Conservation (phyloP, 2,888 invertebrate species). For the Sarcophaga carnaria region DNA sequence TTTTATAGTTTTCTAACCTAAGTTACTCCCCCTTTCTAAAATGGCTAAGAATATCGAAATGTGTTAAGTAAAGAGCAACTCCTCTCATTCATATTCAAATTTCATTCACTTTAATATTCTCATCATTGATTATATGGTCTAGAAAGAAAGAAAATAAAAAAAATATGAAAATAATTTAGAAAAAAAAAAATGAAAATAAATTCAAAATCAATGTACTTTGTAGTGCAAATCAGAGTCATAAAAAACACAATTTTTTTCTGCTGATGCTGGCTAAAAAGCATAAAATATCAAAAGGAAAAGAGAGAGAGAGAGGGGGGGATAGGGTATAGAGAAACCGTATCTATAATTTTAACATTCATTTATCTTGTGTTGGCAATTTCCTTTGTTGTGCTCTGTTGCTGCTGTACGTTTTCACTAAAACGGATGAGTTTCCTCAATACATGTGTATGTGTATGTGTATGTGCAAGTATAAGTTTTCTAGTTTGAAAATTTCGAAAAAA, state of each 20-base stretch:
- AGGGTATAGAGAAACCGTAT: neutral
- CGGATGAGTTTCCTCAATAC: neutral
- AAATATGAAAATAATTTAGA: neutral
- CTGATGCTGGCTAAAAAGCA: slow-evolving; percentile 23
- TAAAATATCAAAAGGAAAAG: slow-evolving; percentile 12
- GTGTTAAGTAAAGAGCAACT: too few species aligned
- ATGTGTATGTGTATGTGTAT: neutral
- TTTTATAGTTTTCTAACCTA: too few species aligned
- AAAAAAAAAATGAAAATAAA: neutral
- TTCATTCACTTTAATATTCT: slow-evolving; percentile 8
- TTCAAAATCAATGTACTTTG: slow-evolving; percentile 7
- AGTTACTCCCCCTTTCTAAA: too few species aligned
- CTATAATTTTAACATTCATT: slow-evolving; percentile 49
- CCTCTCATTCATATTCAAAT: too few species aligned
- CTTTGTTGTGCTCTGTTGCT: slow-evolving; percentile 44
- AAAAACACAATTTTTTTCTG: slow-evolving; percentile 24
- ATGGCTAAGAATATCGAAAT: too few species aligned
- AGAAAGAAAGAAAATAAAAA: neutral
- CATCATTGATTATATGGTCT: slow-evolving; percentile 10
- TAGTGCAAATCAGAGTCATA: neutral
- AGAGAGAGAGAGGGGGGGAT: too few species aligned
- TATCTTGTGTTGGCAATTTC: slow-evolving; percentile 64
- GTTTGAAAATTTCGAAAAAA: neutral
- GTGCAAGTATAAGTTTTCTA: neutral
- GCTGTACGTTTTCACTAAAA: slow-evolving; percentile 17